Base-by-base conservation (phyloP, 2,113 vertebrate species). In the Tyto alba region DNA sequence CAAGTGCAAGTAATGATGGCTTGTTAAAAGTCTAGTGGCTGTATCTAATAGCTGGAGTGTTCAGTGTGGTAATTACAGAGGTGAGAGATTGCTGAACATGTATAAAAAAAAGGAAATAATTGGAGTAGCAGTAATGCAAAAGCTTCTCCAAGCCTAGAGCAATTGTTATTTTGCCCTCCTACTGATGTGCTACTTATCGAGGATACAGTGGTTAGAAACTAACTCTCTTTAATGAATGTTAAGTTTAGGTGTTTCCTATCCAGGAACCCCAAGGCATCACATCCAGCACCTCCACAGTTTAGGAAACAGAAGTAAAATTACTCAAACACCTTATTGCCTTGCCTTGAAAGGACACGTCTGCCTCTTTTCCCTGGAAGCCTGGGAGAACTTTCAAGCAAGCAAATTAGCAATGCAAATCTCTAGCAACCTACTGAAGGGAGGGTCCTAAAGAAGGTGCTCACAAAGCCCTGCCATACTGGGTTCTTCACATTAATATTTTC, bases 61-160 rank as follows among this genome's bases (percentile, higher is more conserved):
- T 93, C 90, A 62, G 57, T 59, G 87, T 23, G 5, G 95, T 94
- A 95, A 96, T 95, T 97, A 96, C 90, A 96, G 96, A 91, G 90
- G 94, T 29, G 4, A 94, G 93, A 96, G 89, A 47, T 41, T 89
- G 93, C 89, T 80, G 89, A 95, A 95, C 71, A 77, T 16, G 81
- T 95, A 89, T 87, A 66, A 89, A 91, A 86, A 91, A 95, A 92
- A 57, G 57, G 85, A 95, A 96, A 89, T 96, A 97, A 97, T 95
- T 94, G 95, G 91, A 83, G 95, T 92, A 95, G 80, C 87, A 94
- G 81, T 62, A 91, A 95, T 18, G 84, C 91, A 95, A 88, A 89
- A 83, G 73, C 38, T 10, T 59, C 94, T 91, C 84, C 74, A 38
- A 91, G 92, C 95, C 91, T 59, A 32, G 16, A 96, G 91, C 94